A percentile compares a stretch with the other conserved stretches of the same genome.
Conservation (phyloP, 1,140 invertebrate genomes). For the Venturia canescens region DNA sequence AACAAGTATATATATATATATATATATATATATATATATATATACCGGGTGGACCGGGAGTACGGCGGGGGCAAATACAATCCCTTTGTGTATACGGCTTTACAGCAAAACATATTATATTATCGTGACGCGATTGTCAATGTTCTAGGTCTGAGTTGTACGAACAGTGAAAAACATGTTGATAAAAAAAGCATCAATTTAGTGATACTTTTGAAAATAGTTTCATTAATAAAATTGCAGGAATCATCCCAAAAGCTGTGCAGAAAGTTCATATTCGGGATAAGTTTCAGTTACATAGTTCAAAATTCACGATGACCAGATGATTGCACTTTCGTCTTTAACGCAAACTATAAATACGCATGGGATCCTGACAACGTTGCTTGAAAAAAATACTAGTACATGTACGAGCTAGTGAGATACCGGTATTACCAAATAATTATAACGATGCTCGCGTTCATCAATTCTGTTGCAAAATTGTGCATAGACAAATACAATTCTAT, state of each 20-base stretch:
- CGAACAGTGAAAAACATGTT: too few species aligned
- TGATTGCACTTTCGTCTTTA: constrained; percentile 79
- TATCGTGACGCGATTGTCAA: too few species aligned
- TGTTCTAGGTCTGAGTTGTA: too few species aligned
- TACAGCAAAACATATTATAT: too few species aligned
- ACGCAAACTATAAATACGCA: constrained; percentile 81
- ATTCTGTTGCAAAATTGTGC: constrained; percentile 79
- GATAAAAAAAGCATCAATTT: background rate
- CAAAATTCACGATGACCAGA: constrained; percentile 77
- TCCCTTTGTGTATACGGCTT: too few species aligned
- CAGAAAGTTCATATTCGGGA: constrained; percentile 80
- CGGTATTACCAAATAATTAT: background rate
- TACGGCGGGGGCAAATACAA: too few species aligned
- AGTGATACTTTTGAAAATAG: too few species aligned
- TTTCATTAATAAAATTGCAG: constrained; percentile 75
- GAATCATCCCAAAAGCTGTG: constrained; percentile 85
- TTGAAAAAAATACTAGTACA: constrained; percentile 54
- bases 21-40: too few species aligned
- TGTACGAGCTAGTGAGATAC: background rate
- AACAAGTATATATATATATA: too few species aligned
- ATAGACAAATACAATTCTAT: constrained; percentile 81
- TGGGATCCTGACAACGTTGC: constrained; percentile 83
- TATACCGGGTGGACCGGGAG: too few species aligned
- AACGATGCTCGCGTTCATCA: constrained; percentile 68
- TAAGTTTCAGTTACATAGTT: constrained; percentile 84